These are phyloP conservation scores for Falco berigora DNA, from an alignment of 2,797 vertebrate genomes.

Conservation along the genomic window DNA sequence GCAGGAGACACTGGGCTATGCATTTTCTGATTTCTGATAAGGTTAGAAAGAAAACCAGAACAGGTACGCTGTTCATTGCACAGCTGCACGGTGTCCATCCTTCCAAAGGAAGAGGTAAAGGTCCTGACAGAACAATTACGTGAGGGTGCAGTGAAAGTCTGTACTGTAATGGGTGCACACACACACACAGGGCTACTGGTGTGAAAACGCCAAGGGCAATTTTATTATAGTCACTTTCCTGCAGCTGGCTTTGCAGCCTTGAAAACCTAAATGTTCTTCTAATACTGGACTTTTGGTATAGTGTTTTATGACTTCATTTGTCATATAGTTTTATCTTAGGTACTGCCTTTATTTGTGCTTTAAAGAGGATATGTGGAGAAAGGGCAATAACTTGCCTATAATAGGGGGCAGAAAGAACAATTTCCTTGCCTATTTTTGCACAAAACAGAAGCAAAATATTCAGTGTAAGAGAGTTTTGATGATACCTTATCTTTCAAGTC, in stretches of 20 bases:
- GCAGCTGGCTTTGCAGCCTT: neutral
- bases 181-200: neutral
- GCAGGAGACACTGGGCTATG: fast-evolving
- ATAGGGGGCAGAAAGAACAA: neutral
- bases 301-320: conserved; percentile 54
- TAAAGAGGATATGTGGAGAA: conserved; percentile 1
- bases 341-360: conserved; percentile 39
- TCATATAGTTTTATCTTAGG: conserved; percentile 28
- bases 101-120: neutral
- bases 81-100: neutral
- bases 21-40: neutral
- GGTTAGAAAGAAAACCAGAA: neutral
- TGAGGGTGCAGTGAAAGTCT: neutral
- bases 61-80: neutral
- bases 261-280: neutral
- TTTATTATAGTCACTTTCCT: neutral
- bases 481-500: conserved; percentile 17
- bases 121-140: neutral
- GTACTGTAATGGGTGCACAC: neutral
- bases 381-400: neutral
- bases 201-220: neutral
- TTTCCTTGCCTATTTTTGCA: conserved; percentile 11
- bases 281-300: neutral
- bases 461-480: conserved; percentile 8
- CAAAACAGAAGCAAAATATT: conserved; percentile 33